Evolutionary conservation across 2,888 invertebrate genomes (phyloP).

Genomic region (Drosophila nigritarsus): DNA sequence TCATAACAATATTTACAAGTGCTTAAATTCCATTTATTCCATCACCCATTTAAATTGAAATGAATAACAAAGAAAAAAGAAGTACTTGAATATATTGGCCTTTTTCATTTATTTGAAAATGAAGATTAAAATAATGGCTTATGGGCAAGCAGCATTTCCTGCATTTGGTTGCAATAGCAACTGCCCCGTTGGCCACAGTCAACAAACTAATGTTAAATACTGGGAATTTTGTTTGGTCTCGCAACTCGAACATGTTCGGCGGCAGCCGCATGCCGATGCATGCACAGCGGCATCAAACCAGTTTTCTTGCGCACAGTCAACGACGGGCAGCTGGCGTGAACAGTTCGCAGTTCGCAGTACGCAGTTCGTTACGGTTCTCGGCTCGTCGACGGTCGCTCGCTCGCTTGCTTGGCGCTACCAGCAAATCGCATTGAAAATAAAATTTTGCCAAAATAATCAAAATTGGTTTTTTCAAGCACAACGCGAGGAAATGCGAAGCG

Average conservation of each 20-base stretch:
- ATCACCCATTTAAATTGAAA: neutral
- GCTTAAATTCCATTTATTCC: neutral
- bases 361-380: constrained; percentile 35
- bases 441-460: constrained; percentile 61
- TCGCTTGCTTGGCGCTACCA: constrained; percentile 70
- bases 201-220: constrained; percentile 45
- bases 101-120: neutral
- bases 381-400: constrained; percentile 61
- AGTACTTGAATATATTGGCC: neutral
- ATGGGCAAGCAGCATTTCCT: neutral
- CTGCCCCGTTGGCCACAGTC: constrained; percentile 22
- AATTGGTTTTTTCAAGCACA: constrained; percentile 72
- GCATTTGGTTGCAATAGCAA: neutral
- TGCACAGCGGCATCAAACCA: constrained; percentile 49
- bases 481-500: constrained; percentile 72
- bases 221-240: constrained; percentile 29
- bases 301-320: constrained; percentile 66
- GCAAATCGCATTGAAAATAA: constrained; percentile 64
- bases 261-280: constrained; percentile 52
- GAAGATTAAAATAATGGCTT: neutral
- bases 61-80: neutral
- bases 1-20: neutral
- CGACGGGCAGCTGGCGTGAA: constrained; percentile 69
- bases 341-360: constrained; percentile 32
- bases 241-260: constrained; percentile 59